These are phyloP conservation scores for Drosophila tsacasi DNA, from an alignment of 1,140 invertebrate species.

Conservation along the genomic window DNA sequence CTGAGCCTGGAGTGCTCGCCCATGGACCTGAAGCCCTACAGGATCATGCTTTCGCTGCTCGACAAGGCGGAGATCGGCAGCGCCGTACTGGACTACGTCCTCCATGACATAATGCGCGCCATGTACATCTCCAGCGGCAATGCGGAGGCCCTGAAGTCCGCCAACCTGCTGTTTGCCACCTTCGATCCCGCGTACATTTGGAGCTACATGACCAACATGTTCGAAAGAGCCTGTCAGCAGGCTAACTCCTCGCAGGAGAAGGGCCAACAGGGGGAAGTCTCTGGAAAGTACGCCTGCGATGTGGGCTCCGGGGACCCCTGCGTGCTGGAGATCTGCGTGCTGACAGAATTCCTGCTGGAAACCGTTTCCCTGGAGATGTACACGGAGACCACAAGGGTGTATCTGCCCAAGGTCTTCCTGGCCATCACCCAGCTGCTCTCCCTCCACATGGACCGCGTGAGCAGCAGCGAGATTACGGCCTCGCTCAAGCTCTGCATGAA, in stretches of 20 bases:
- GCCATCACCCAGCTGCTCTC: constrained; percentile 89
- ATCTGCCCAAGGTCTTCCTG: constrained; percentile 90
- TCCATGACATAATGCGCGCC: constrained; percentile 93
- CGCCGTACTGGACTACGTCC: constrained; percentile 93
- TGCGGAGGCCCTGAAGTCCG: constrained; percentile 91
- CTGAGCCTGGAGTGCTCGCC: constrained; percentile 87
- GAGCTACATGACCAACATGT: constrained; percentile 92
- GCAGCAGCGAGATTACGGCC: constrained; percentile 88
- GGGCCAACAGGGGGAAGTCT: constrained; percentile 11
- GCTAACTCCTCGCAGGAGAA: constrained; percentile 38
- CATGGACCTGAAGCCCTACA: constrained; percentile 92
- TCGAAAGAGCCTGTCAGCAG: constrained; percentile 88
- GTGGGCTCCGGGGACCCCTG: constrained; percentile 88
- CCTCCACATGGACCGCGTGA: constrained; percentile 87
- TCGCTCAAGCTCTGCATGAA: constrained; percentile 90
- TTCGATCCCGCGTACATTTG: constrained; percentile 95
- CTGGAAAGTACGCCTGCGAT: constrained; percentile 84
- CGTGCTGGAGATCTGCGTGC: constrained; percentile 89
- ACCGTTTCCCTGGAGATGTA: constrained; percentile 93
- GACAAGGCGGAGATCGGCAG: constrained; percentile 96
- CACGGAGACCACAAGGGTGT: constrained; percentile 92
- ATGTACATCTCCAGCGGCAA: constrained; percentile 84
- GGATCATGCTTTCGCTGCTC: constrained; percentile 93
- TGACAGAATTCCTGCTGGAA: constrained; percentile 93
- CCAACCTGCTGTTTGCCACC: constrained; percentile 94